Conservation (phyloP, 2,888 invertebrate species). For the Cheilosia vernalis region DNA sequence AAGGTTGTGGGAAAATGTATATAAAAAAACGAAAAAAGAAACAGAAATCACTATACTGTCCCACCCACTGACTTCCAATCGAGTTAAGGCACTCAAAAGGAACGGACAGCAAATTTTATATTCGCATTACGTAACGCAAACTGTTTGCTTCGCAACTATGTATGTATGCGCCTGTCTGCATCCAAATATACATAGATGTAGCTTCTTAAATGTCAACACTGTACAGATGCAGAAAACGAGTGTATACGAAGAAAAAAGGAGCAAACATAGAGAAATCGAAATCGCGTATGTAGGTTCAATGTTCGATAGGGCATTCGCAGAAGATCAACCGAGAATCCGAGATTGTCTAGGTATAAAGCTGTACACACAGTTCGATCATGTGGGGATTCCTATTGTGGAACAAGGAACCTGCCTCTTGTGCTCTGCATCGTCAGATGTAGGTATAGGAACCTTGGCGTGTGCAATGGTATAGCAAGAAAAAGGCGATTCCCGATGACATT, state of each 20-base stretch:
- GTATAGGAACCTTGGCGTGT: conserved; percentile 50
- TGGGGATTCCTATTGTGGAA: conserved; percentile 40
- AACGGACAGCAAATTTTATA: conserved; percentile 2
- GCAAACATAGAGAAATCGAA: not conserved
- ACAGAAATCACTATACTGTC: not conserved
- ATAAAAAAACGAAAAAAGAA: not conserved
- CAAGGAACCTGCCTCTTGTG: conserved; percentile 59
- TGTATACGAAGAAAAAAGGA: not conserved
- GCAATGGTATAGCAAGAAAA: conserved; percentile 49
- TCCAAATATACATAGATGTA: not conserved
- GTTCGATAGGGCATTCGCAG: conserved; percentile 52
- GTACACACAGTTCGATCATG: conserved; percentile 3
- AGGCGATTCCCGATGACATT: conserved; percentile 63
- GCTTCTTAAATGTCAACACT: conserved; percentile 41
- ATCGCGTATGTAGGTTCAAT: conserved; percentile 58
- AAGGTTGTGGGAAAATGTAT: conserved; percentile 18
- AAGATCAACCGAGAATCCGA: conserved; percentile 37
- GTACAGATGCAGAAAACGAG: conserved; percentile 2
- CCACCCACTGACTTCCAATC: conserved; percentile 47
- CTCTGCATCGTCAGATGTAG: conserved; percentile 42
- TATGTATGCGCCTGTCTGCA: not conserved
- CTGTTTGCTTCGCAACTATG: not conserved
- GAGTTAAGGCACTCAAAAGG: conserved; percentile 10
- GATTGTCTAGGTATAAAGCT: conserved; percentile 39
- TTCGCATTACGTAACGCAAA: conserved; percentile 31